Percentiles rank a stretch among this genome's conserved stretches.
Conservation (phyloP, 92 coral and sea anemone genomes). For the Heteractis magnifica region DNA sequence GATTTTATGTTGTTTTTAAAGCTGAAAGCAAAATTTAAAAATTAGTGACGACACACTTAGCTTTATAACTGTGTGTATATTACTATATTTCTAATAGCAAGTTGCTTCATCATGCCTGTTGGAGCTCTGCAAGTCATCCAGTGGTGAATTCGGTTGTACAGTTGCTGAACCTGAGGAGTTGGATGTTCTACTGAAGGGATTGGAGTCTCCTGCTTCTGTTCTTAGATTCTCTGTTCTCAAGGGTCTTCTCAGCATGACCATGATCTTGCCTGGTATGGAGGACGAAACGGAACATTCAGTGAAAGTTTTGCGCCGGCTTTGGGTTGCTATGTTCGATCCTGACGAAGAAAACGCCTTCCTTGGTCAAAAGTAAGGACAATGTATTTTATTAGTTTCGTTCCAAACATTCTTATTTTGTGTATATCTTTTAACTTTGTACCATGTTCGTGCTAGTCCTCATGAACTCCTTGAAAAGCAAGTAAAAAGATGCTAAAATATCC, state of each 20-base stretch:
- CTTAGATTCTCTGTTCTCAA: constrained; percentile 77
- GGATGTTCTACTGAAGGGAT: constrained; percentile 60
- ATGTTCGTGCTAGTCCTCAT: not conserved
- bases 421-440: not conserved
- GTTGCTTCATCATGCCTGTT: constrained; percentile 81
- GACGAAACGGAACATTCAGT: constrained; percentile 62
- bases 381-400: no score
- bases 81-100: constrained; percentile 54
- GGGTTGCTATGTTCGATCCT: constrained; percentile 87
- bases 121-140: constrained; percentile 83
- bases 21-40: no score
- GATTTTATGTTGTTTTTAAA: no score
- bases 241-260: constrained; percentile 64
- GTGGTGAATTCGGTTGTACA: constrained; percentile 86
- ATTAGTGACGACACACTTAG: no score
- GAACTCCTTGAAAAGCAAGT: no score
- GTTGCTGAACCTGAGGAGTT: constrained; percentile 77
- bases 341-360: constrained; percentile 82
- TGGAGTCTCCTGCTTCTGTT: constrained; percentile 82
- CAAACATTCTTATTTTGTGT: not conserved
- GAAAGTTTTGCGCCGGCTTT: constrained; percentile 62
- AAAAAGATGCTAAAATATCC: no score
- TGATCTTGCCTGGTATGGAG: constrained; percentile 64
- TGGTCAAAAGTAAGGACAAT: constrained; percentile 64
- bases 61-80: not conserved